Evolutionary conservation across 92 coral and sea anemone genomes (phyloP).

Genomic region (Epizoanthus fatuus): DNA sequence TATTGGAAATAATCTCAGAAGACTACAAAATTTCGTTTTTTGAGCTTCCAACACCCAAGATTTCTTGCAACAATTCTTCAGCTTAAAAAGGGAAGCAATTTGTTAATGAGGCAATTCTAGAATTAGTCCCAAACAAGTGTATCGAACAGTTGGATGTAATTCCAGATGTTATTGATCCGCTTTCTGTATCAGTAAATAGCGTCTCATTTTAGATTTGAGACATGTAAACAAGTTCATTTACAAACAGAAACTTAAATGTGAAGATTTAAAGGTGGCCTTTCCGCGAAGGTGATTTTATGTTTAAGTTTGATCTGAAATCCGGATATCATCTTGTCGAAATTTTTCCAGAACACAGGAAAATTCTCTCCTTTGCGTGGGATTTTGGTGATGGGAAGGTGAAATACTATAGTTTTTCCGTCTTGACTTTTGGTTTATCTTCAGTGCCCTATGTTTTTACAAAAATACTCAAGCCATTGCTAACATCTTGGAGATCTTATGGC

Average conservation of each 20-base stretch:
- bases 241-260: slow-evolving; percentile 63
- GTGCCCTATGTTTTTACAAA: slow-evolving; percentile 46
- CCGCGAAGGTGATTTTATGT: slow-evolving; percentile 35
- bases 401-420: slow-evolving; percentile 27
- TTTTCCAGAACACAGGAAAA: slow-evolving; percentile 17
- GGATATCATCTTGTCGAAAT: slow-evolving; percentile 11
- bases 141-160: slow-evolving; percentile 31
- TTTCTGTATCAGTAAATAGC: slow-evolving; percentile 62
- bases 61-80: slow-evolving; percentile 40
- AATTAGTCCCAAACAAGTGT: slow-evolving; percentile 21
- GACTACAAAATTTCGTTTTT: slow-evolving; percentile 61
- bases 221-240: slow-evolving; percentile 24
- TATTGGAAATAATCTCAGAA: slow-evolving; percentile 38
- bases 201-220: slow-evolving; percentile 41
- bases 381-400: slow-evolving; percentile 28
- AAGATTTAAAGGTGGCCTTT: slow-evolving; percentile 44
- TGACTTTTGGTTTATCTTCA: slow-evolving; percentile 33
- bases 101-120: slow-evolving; percentile 28
- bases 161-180: slow-evolving; percentile 41
- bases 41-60: slow-evolving; percentile 36
- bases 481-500: slow-evolving; percentile 42
- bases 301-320: slow-evolving; percentile 35
- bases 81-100: slow-evolving; percentile 9
- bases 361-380: slow-evolving; percentile 41
- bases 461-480: slow-evolving; percentile 22